Evolutionary conservation across 2,888 invertebrate genomes (phyloP).

Genomic region (Anaspis maculata): DNA sequence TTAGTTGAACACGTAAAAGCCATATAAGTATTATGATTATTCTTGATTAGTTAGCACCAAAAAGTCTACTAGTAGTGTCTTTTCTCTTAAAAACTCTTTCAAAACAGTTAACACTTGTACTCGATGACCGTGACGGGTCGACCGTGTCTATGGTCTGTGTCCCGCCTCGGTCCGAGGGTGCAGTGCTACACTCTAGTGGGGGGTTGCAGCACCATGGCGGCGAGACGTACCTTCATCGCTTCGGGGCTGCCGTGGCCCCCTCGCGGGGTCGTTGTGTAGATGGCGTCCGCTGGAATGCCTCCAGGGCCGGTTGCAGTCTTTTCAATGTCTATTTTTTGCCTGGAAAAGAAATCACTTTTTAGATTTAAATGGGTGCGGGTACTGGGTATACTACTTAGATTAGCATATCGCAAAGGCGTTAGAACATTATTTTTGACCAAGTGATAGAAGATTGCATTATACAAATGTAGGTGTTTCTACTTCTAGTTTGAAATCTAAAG

Average conservation of each 20-base stretch:
- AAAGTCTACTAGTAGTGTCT: too few species aligned
- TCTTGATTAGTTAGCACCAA: too few species aligned
- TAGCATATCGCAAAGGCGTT: too few species aligned
- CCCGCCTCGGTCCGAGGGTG: constrained; percentile 34
- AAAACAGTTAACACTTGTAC: constrained; percentile 40
- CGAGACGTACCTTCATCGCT: constrained; percentile 84
- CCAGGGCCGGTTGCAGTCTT: constrained; percentile 43
- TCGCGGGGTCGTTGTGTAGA: constrained; percentile 52
- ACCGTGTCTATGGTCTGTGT: constrained; percentile 25
- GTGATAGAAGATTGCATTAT: too few species aligned
- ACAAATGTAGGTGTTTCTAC: too few species aligned
- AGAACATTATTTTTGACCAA: too few species aligned
- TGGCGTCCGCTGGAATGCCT: constrained; percentile 67
- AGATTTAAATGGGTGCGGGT: too few species aligned
- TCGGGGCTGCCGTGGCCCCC: constrained; percentile 49
- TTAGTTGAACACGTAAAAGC: too few species aligned
- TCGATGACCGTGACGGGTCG: constrained; percentile 40
- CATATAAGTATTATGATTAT: too few species aligned
- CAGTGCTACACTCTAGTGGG: constrained; percentile 71
- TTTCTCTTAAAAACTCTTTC: too few species aligned
- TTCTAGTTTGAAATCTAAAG: too few species aligned
- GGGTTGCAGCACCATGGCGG: constrained; percentile 82
- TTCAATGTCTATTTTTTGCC: constrained; percentile 41
- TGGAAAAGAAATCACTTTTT: constrained; percentile 19
- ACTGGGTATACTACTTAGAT: too few species aligned